Percentiles rank a stretch among this genome's conserved stretches.
Evolutionary conservation across 2,888 invertebrate species (phyloP).

Genomic region (Phanerotoma sp.): DNA sequence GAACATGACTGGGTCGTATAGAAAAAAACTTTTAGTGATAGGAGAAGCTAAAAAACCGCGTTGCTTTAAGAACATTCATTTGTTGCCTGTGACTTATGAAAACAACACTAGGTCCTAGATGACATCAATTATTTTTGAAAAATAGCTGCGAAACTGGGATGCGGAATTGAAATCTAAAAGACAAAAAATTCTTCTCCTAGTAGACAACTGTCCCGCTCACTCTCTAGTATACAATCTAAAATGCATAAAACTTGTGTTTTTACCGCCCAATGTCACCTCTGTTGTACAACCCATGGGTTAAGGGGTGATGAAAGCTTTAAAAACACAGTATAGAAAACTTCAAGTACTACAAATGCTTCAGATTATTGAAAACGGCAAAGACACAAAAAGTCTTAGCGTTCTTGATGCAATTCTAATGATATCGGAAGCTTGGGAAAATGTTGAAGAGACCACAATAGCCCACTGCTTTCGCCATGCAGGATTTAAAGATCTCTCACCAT

Average conservation of each 20-base stretch:
- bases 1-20: slow-evolving; percentile 43
- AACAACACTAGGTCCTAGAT: slow-evolving; percentile 48
- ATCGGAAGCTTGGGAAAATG: slow-evolving; percentile 1
- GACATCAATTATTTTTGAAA: slow-evolving; percentile 40
- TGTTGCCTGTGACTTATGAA: slow-evolving; percentile 40
- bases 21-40: slow-evolving; percentile 43
- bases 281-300: slow-evolving; percentile 16
- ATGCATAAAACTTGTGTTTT: slow-evolving; percentile 36
- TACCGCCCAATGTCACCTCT: slow-evolving; percentile 11
- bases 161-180: slow-evolving; percentile 37
- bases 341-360: too few species aligned
- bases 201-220: slow-evolving; percentile 46
- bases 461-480: not conserved
- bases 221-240: slow-evolving; percentile 35
- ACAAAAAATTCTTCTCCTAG: slow-evolving; percentile 42
- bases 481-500: not conserved
- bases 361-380: too few species aligned
- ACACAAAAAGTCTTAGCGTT: not conserved
- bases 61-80: slow-evolving; percentile 39
- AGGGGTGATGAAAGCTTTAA: slow-evolving; percentile 14
- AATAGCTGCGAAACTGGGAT: slow-evolving; percentile 32
- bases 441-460: not conserved
- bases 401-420: slow-evolving; percentile 1
- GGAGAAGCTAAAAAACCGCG: slow-evolving; percentile 45
- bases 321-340: slow-evolving; percentile 9